Conservation (phyloP, 2,888 invertebrate genomes). For the Heliconius ethilla region DNA sequence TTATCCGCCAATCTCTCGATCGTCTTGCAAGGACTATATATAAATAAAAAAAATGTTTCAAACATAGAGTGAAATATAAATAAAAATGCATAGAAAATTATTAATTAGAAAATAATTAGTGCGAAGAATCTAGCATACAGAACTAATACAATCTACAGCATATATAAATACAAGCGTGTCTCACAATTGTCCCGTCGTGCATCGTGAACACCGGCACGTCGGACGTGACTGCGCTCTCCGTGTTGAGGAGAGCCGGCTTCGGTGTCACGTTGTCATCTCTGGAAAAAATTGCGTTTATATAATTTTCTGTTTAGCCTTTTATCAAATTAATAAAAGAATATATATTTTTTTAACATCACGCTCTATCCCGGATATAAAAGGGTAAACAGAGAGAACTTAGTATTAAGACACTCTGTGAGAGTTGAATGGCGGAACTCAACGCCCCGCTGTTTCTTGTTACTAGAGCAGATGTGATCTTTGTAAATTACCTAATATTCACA, state of each 20-base stretch:
- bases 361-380: background rate
- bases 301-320: background rate
- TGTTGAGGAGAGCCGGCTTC: background rate
- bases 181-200: background rate
- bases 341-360: background rate
- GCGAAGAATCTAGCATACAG: no score
- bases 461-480: background rate
- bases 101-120: no score
- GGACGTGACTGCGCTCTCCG: background rate
- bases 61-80: no score
- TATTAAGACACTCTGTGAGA: background rate
- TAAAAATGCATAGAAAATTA: no score
- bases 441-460: background rate
- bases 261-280: background rate
- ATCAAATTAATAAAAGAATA: background rate
- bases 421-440: background rate
- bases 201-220: conserved; percentile 3
- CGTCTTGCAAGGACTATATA: no score
- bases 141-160: background rate
- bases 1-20: no score
- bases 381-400: background rate
- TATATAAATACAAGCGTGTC: background rate
- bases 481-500: no score
- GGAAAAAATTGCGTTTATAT: background rate
- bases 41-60: no score